Base-by-base conservation (phyloP, 1,140 invertebrate genomes). In the Lordiphosa mommai region DNA sequence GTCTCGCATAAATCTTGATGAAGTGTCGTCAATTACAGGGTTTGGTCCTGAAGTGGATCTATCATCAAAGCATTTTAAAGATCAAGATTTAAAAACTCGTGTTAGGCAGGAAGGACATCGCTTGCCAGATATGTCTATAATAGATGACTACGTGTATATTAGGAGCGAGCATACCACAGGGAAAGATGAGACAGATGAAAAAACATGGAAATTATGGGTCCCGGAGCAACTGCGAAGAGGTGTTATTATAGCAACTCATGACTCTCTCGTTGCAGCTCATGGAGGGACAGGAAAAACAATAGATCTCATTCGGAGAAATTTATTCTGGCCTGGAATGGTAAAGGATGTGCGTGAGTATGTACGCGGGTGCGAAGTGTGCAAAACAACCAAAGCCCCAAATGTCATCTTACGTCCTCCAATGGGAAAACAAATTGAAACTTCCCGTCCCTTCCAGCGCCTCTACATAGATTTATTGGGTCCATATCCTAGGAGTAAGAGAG, bases 301-400 rank as follows among this genome's bases (percentile, higher is more conserved):
- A 2, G 37, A 46, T 20, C 20, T 16, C 0, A 8, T 59, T 8
- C n/a, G 36, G 16, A 38, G 30, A 30, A 27, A 52, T 23, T 30
- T 53, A 5, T 52, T 17, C 8, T 60, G 37, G 57, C 49, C 49
- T 38, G 33, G 33, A 4, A 23, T 56, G 13, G 23, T 36, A 1
- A 30, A 29, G 5, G 12, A 55, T 17, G 23, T 61, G 13, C 13
- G 46, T 14, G 38, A 60, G n/a, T 60, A 60, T 20, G 32, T 60
- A 8, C 23, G 27, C 1, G 13, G 10, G 2, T 61, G 51, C 4
- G 41, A 47, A 4, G 33, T 57, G 8, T 61, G 34, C 7, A 57
- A 56, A 9, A 4, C 16, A 7, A 56, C 38, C 0, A 61, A 47
- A 38, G 36, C 12, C 10, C 51, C 40, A 2, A 56, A 46, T 7